These are phyloP conservation scores for Pollenia griseotomentosa DNA, from an alignment of 2,888 invertebrate genomes.

Conservation along the genomic window DNA sequence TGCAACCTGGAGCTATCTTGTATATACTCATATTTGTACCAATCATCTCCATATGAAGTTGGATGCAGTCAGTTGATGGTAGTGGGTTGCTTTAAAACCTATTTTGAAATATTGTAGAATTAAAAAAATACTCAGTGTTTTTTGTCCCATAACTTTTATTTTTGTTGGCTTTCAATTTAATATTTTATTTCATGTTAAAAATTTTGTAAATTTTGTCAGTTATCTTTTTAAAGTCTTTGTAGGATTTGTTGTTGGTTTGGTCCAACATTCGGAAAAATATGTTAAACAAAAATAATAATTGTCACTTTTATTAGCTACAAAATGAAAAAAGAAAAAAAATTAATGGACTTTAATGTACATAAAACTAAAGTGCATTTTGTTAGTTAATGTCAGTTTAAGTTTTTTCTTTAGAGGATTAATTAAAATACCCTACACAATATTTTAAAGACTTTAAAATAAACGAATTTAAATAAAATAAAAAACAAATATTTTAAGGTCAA, in stretches of 20 bases:
- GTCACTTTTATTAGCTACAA: conserved; percentile 24
- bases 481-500: no score
- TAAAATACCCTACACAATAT: background rate
- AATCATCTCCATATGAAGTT: background rate
- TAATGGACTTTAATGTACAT: conserved; percentile 3
- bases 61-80: conserved; percentile 18
- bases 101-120: conserved; percentile 16
- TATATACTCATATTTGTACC: background rate
- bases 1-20: conserved; percentile 20
- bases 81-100: conserved; percentile 33
- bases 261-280: conserved; percentile 11
- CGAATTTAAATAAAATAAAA: no score
- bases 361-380: background rate
- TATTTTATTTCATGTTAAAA: background rate
- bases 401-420: background rate
- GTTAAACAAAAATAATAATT: conserved; percentile 44
- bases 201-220: conserved; percentile 25
- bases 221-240: conserved; percentile 9
- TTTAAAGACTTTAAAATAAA: no score
- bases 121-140: conserved; percentile 25
- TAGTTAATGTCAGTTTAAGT: background rate
- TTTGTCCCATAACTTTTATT: conserved; percentile 15
- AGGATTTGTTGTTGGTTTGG: background rate
- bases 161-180: background rate
- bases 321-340: conserved; percentile 4